Evolutionary conservation across 2,113 vertebrate species (phyloP).

Genomic region (Sialia sialis): DNA sequence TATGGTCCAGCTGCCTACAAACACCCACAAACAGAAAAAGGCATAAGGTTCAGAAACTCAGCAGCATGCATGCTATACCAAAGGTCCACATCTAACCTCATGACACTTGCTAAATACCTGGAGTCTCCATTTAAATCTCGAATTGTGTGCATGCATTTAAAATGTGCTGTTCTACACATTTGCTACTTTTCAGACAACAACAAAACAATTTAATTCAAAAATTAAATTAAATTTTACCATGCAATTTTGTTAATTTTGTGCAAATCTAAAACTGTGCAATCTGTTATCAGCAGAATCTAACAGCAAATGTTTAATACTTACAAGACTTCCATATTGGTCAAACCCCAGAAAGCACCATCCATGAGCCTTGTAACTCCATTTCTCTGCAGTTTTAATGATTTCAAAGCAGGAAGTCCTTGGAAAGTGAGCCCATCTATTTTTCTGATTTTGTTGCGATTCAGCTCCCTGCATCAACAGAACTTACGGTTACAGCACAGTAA

Average conservation of each 20-base stretch:
- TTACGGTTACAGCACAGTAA: background rate
- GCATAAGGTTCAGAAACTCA: background rate
- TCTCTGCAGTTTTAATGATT: conserved; percentile 88
- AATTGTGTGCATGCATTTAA: background rate
- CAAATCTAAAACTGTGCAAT: background rate
- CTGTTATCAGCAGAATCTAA: background rate
- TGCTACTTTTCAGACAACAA: background rate
- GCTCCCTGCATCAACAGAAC: conserved; percentile 75
- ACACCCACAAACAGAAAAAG: background rate
- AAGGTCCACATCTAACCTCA: background rate
- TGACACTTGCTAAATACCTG: background rate
- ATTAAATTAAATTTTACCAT: background rate
- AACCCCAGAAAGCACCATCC: conserved; percentile 96
- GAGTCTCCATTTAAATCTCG: background rate
- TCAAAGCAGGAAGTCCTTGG: conserved; percentile 87
- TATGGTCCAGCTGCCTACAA: conserved; percentile 91
- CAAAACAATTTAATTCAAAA: background rate
- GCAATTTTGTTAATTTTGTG: background rate
- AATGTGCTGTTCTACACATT: background rate
- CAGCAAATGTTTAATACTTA: conserved; percentile 68
- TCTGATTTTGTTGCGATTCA: conserved; percentile 91
- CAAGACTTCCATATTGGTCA: conserved; percentile 92
- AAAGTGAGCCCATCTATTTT: conserved; percentile 90
- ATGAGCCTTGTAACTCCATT: conserved; percentile 88
- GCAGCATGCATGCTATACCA: background rate